Percentiles rank a stretch among this genome's conserved stretches.
Conservation (phyloP, 2,113 vertebrate genomes). For the Zosterops hypoxanthus region DNA sequence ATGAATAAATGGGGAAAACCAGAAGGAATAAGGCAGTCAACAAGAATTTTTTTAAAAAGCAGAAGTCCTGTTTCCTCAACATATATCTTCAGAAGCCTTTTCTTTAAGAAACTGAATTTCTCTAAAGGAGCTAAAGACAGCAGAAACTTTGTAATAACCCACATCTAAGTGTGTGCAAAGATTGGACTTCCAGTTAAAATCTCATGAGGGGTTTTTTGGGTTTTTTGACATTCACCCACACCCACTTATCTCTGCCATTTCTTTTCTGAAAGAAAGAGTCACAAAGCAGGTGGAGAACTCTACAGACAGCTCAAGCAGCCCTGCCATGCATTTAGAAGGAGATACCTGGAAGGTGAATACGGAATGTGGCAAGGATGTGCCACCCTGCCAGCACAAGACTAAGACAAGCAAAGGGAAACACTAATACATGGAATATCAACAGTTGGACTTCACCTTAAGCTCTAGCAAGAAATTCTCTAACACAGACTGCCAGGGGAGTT, state of each 20-base stretch:
- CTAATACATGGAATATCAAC: background rate
- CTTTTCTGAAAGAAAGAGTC: background rate
- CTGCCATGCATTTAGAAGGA: background rate
- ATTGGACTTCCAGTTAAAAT: background rate
- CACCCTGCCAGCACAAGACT: background rate
- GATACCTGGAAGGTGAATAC: background rate
- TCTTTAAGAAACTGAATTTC: background rate
- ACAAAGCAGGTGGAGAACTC: background rate
- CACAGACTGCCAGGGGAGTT: background rate
- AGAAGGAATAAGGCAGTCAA: background rate
- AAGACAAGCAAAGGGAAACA: background rate
- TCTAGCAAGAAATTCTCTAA: background rate
- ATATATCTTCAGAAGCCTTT: background rate
- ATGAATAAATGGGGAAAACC: background rate
- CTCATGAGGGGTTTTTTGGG: background rate
- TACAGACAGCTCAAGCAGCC: background rate
- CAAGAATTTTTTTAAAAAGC: accelerated
- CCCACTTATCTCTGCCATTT: background rate
- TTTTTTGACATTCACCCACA: background rate
- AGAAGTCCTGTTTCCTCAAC: background rate
- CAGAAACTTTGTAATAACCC: background rate
- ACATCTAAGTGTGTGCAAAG: background rate
- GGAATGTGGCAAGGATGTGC: background rate
- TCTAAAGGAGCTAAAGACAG: background rate
- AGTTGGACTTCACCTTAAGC: background rate